Evolutionary conservation across 1,140 invertebrate genomes (phyloP).

Genomic region (Drosophila micromelanica): DNA sequence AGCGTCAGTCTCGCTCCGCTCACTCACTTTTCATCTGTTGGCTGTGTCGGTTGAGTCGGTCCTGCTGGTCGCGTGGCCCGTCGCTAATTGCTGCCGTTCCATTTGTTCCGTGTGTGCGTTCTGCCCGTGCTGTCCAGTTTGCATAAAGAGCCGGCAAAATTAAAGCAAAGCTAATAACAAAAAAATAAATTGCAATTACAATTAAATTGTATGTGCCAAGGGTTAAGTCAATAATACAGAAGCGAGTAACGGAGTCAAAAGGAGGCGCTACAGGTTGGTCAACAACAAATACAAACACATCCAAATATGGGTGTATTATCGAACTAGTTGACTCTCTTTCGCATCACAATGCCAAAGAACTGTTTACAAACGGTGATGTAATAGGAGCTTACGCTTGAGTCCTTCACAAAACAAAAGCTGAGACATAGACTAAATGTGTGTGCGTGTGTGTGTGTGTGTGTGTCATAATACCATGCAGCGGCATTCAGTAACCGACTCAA

Average conservation of each 20-base stretch:
- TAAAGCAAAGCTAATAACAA: background rate
- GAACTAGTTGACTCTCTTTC: constrained; percentile 35
- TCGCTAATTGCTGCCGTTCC: constrained; percentile 21
- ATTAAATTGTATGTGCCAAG: background rate
- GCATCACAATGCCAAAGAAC: constrained; percentile 16
- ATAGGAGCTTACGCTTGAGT: constrained; percentile 46
- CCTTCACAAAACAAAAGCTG: constrained; percentile 52
- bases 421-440: background rate
- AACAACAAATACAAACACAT: background rate
- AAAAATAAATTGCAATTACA: background rate
- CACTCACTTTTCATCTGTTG: constrained; percentile 68
- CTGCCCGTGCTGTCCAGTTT: constrained; percentile 26
- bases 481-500: constrained; percentile 1
- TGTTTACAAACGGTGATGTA: constrained; percentile 59
- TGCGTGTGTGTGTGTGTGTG: background rate
- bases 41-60: constrained; percentile 53
- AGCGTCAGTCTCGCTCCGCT: constrained; percentile 46
- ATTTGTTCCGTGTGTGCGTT: constrained; percentile 4
- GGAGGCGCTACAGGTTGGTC: constrained; percentile 69
- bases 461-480: constrained; percentile 35
- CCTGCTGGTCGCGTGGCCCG: constrained; percentile 44
- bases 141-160: background rate
- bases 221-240: constrained; percentile 1
- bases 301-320: background rate
- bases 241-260: constrained; percentile 18